Evolutionary conservation across 2,797 vertebrate species (phyloP), one percentile per base, ranked within the genome.

Genomic region (Syngnathus rostellatus): DNA sequence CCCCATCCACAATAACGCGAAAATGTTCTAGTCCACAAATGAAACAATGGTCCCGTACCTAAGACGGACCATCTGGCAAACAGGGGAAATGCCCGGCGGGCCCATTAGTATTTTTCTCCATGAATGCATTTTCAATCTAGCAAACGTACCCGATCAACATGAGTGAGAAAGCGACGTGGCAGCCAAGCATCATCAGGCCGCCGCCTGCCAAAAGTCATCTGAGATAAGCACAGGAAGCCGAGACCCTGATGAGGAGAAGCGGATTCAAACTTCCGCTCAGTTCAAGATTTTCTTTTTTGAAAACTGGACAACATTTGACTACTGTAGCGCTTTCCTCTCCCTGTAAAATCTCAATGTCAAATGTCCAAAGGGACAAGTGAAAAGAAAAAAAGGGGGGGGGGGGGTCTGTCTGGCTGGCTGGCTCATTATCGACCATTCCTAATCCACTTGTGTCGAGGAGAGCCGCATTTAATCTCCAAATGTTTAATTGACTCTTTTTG

Each of bases 401-500:
- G 2, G 2, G 2, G 25, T 2, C 25, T 31, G 25, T 0, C 31
- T 31, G 31, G 31, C 31, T 3, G 31, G 31, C 40, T 63, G 40
- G 6, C 21, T 63, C 62, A 63, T 63, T 37, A 50, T 16, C 73
- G 75, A 65, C 81, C 81, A 87, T 85, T 86, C 76, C 87, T 82
- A 84, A 81, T 85, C 75, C 77, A 54, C 51, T 65, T 40, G 10
- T 14, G 81, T 85, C 86, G 87, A 85, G 75, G 71, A 68, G 65
- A 77, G 77, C 74, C 64, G 23, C 77, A 80, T 84, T 87, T 77
- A 83, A 85, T 75, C 77, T 85, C 82, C 76, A 74, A 79, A 37
- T 77, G 76, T 86, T 86, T 83, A 84, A 88, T 78, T 83, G 77
- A 81, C 66, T 75, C 65, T 75, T 78, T 76, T 83, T 81, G 72